Evolutionary conservation across 1,140 invertebrate species (phyloP), one percentile per base, ranked within the genome.

Genomic region (Drosophila oshimai): DNA sequence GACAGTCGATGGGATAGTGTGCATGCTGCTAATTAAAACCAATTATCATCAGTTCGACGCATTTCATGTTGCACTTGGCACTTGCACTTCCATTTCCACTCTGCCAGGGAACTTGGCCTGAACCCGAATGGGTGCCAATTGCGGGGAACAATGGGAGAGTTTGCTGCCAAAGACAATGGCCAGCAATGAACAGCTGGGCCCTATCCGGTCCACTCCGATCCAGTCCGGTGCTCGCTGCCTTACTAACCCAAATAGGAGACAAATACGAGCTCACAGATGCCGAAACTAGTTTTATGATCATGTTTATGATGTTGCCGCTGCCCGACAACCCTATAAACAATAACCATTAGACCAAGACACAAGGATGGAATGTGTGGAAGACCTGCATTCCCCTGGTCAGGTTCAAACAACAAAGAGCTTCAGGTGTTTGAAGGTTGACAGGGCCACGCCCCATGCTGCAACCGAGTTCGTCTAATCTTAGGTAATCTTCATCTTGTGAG

Each of bases 231-330:
- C 34, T 28, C 34, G 58, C 34, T 67, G 77, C 50, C 79, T 74
- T 62, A 83, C 74, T 83, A 83, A 83, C 79, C 79, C 62, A 86
- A 86, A 83, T 62, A 86, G 65, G 55, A 45, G 71, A 67, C 64
- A 74, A 79, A 65, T 50, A 34, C 24, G 70, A 49, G 31, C 73
- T 45, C 42, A 51, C 68, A 73, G 76, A 70, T 73, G 73, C 75
- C 70, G 58, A 83, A 86, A 86, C 80, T 58, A 41, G 79, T 86
- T 83, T 83, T 86, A 86, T 65, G 49, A 79, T 67, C 44, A 33
- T 41, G 34, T 72, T 71, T 71, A 72, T 71, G 54, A 71, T 60
- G 55, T 53, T 46, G 55, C 45, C 67, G 55, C 55, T 39, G 45
- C 51, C 34, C 45, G 28, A 60, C 49, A 79, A 55, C 70, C 64